Evolutionary conservation across 2,888 invertebrate species (phyloP).

Genomic region (Drosophila ezoana): DNA sequence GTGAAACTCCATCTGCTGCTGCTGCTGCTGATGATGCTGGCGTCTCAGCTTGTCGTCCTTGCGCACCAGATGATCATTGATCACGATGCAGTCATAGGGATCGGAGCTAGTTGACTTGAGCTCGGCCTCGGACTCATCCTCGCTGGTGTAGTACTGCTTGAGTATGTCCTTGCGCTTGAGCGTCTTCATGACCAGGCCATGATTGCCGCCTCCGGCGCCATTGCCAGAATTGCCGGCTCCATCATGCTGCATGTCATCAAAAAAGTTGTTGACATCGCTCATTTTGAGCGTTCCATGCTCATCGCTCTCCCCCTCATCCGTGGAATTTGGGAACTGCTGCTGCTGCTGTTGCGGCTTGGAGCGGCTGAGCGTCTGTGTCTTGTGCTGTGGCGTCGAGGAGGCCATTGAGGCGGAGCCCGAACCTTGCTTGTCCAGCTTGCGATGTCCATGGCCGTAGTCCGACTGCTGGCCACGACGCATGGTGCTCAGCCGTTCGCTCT

Average conservation of each 20-base stretch:
- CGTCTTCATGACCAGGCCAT: slow-evolving; percentile 89
- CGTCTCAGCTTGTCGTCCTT: slow-evolving; percentile 85
- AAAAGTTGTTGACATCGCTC: slow-evolving; percentile 87
- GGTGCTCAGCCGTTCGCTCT: slow-evolving; percentile 77
- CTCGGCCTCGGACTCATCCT: slow-evolving; percentile 86
- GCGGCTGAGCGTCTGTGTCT: slow-evolving; percentile 62
- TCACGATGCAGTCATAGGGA: slow-evolving; percentile 92
- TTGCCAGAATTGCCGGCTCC: slow-evolving; percentile 82
- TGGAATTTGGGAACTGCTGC: slow-evolving; percentile 74
- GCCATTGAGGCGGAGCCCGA: slow-evolving; percentile 43
- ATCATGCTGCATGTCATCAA: slow-evolving; percentile 74
- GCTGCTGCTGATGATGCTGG: slow-evolving; percentile 72
- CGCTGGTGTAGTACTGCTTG: slow-evolving; percentile 88
- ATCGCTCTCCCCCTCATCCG: slow-evolving; percentile 82
- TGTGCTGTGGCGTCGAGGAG: slow-evolving; percentile 60
- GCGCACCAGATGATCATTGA: slow-evolving; percentile 89
- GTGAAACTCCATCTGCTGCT: slow-evolving; percentile 85
- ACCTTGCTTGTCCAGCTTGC: slow-evolving; percentile 64
- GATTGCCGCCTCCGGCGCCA: slow-evolving; percentile 82
- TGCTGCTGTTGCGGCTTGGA: slow-evolving; percentile 50
- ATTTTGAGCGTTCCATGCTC: slow-evolving; percentile 84
- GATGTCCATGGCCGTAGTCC: slow-evolving; percentile 47
- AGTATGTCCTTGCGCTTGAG: slow-evolving; percentile 90
- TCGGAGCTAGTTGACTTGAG: slow-evolving; percentile 89
- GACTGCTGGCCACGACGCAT: slow-evolving; percentile 71